Evolutionary conservation across 2,113 vertebrate species (phyloP), one percentile per base, ranked within the genome.

Genomic region (Prinia subflava): DNA sequence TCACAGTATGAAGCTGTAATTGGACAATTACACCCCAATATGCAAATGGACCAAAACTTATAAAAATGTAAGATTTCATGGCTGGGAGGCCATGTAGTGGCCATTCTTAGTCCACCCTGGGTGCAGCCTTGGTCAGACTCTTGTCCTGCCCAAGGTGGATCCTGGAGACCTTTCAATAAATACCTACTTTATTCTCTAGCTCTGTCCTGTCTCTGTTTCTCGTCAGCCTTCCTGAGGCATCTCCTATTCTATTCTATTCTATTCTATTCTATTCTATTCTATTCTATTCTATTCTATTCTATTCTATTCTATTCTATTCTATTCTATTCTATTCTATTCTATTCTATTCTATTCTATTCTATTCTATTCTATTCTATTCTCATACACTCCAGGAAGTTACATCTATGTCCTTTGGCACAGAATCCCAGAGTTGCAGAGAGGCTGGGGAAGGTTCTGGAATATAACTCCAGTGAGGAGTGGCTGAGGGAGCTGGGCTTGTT

Each of bases 391-490:
- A 19, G 2, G 11, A n/a, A 71, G 44, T 80, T 33, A n/a, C 0
- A 1, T 30, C 28, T 31, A 3, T 47, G 22, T 56, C 16, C 8
- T 64, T 47, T 39, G n/a, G 42, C 31, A 71, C n/a, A 76, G 33
- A 64, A 15, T 55, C 27, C 56, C 20, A 27, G 9, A 18, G 39
- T 7, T 42, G 6, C 20, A 73, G 31, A 12, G 18, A 65, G 28
- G 27, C 8, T 57, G 27, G 31, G 17, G 14, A 50, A 73, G 17
- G 3, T 22, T 50, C 21, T 42, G 21, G 27, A 37, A 65, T 0
- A 0, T 37, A 27, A 31, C 1, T 2, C 27, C 37, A 20, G 0
- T 27, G 18, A 73, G 35, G 11, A 65, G 15, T 16, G 7, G 3
- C 37, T 65, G 59, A 65, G 10, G 21, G 31, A 80, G 10, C 15